These are phyloP conservation scores for Macrosoma leucophasiata DNA, from an alignment of 2,888 invertebrate genomes.

Conservation along the genomic window DNA sequence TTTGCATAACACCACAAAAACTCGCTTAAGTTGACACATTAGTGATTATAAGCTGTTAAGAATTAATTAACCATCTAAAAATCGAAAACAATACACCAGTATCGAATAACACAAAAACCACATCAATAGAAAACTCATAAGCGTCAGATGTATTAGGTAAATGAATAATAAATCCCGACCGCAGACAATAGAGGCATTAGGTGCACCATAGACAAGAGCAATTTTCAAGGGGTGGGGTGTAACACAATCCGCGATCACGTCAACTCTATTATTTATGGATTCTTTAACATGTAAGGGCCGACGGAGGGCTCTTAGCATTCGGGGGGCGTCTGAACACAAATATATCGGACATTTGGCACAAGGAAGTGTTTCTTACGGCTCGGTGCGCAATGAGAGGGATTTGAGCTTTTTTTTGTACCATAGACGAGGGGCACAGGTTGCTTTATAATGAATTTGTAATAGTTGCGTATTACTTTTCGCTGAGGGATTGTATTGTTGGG, in stretches of 20 bases:
- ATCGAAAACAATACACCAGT: constrained; percentile 23
- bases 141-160: constrained; percentile 63
- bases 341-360: constrained; percentile 65
- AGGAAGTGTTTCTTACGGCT: constrained; percentile 67
- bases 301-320: no score
- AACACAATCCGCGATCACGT: constrained; percentile 67
- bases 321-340: constrained; percentile 39
- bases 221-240: constrained; percentile 43
- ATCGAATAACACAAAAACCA: constrained; percentile 22
- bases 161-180: constrained; percentile 72
- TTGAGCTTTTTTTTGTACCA: constrained; percentile 33
- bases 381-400: constrained; percentile 44
- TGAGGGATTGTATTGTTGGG: no score
- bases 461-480: no score
- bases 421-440: constrained; percentile 23
- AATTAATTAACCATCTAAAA: no score
- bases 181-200: constrained; percentile 72
- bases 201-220: constrained; percentile 60
- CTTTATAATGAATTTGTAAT: constrained; percentile 18
- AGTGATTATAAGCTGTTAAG: no score
- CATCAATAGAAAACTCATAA: constrained; percentile 53
- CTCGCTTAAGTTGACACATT: not conserved
- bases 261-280: constrained; percentile 76
- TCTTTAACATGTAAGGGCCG: constrained; percentile 73
- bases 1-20: not conserved